A percentile compares a stretch with the other conserved stretches of the same genome.
These are phyloP conservation scores for Ashinkailepas kermadecensis DNA, from an alignment of 2,888 invertebrate genomes.

Conservation along the genomic window DNA sequence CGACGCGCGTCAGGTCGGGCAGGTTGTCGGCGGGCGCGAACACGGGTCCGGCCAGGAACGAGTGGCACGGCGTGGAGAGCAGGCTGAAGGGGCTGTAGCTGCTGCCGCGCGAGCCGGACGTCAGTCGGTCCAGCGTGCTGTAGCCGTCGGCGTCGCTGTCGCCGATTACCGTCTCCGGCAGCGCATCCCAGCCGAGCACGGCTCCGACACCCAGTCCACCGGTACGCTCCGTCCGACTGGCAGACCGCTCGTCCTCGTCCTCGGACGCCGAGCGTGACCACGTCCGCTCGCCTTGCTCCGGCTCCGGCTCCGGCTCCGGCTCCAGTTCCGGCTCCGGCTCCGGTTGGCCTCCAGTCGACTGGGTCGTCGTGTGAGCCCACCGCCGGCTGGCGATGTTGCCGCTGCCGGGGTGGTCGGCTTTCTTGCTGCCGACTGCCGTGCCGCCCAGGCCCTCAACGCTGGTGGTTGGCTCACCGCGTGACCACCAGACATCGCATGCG, in stretches of 20 bases:
- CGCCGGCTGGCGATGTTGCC: neutral
- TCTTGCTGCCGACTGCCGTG: neutral
- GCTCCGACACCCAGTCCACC: neutral
- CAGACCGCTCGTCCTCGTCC: neutral
- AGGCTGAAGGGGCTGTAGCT: conserved; percentile 17
- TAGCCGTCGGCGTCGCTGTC: neutral
- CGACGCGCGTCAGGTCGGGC: neutral
- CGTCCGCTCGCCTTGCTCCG: neutral
- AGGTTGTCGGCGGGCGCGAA: neutral
- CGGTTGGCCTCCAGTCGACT: neutral
- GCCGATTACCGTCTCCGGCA: neutral
- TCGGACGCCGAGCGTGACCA: neutral
- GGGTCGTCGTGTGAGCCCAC: neutral
- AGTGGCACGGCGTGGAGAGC: conserved; percentile 10
- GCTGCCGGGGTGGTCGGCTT: neutral
- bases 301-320: neutral
- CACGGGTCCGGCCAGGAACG: neutral
- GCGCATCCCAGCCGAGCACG: neutral
- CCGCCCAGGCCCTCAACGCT: neutral
- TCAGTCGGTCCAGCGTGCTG: neutral
- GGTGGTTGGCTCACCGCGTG: neutral
- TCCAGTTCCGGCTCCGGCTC: too few relatives aligned
- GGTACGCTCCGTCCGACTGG: neutral
- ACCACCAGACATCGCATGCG: neutral
- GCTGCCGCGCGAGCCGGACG: neutral